Base-by-base conservation (phyloP, 2,888 invertebrate genomes). In the Torymus texanus region DNA sequence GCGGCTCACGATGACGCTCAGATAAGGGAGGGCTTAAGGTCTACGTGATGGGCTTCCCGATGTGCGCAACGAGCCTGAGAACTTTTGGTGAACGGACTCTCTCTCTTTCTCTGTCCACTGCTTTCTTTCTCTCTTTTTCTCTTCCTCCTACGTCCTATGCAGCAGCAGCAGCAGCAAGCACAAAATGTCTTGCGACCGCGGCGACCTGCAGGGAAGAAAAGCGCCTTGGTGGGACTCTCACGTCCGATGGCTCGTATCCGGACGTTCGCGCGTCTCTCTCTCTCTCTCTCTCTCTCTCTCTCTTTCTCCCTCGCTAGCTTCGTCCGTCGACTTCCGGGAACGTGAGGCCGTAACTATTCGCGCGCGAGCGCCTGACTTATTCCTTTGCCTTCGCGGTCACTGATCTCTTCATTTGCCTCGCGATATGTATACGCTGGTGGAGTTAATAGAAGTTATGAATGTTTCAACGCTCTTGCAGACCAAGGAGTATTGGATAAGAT, bases 11-110 rank as follows among this genome's bases (percentile, higher is more conserved):
- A 90, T 89, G 90, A 89, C 87, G 89, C 87, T 87, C 83, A 88
- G 89, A 90, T 90, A 90, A 90, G 89, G 88, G 88, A 88, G 88
- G 88, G 87, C 88, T 89, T 87, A 87, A 87, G 86, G 86, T 87
- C 87, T 89, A 90, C 90, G 90, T 90, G 90, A 88, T 86, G 87
- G 86, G 90, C 86, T 88, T 89, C 84, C 85, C 86, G 89, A 89
- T 88, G 88, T 82, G 73, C 24, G 13, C 82, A 79, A 82, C 82
- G 85, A 86, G 88, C 88, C 88, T 89, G 89, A 89, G 89, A 89
- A 89, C 86, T 89, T 89, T 89, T 84, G 86, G 88, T 85, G 85
- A 87, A 87, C 86, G 84, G 63, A 72, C 41, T 61, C 24, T 18
- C 16, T 41, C 75, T 61, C 24, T 18, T 13, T 41, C 75, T 41